These are phyloP conservation scores for Acleris holmiana DNA, from an alignment of 2,888 invertebrate species.

Conservation along the genomic window DNA sequence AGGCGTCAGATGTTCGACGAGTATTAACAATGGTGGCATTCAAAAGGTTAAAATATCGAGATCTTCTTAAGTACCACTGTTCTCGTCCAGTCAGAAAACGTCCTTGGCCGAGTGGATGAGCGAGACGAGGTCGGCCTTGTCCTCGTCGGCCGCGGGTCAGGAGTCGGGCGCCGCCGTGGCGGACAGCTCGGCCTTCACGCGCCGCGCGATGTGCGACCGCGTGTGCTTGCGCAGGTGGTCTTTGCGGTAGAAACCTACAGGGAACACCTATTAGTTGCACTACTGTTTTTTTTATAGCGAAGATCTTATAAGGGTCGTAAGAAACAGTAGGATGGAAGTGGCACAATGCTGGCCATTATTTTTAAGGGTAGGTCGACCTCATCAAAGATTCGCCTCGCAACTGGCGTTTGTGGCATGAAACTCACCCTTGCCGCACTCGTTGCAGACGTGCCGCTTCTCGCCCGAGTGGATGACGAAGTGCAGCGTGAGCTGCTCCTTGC, in stretches of 20 bases:
- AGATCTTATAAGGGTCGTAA: too few species aligned
- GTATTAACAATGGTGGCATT: too few species aligned
- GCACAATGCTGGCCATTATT: too few species aligned
- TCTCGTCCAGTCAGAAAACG: constrained; percentile 55
- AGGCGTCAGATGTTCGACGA: too few species aligned
- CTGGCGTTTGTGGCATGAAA: not conserved
- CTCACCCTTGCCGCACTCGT: constrained; percentile 93
- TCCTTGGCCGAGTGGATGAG: constrained; percentile 75
- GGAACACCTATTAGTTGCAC: not conserved
- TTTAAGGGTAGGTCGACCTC: too few species aligned
- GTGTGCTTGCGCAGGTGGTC: constrained; percentile 94
- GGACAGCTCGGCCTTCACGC: constrained; percentile 93
- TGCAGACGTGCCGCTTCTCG: constrained; percentile 93
- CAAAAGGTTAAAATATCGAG: too few species aligned
- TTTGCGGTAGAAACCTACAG: constrained; percentile 91
- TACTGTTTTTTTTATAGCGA: not conserved
- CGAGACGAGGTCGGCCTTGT: constrained; percentile 68
- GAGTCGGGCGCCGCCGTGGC: constrained; percentile 82
- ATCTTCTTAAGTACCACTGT: too few species aligned
- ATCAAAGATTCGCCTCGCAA: too few species aligned
- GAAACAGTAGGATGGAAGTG: too few species aligned
- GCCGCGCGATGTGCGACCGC: constrained; percentile 92
- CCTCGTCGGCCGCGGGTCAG: constrained; percentile 73
- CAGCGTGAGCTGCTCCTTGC: constrained; percentile 94
- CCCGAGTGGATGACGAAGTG: constrained; percentile 96